These are phyloP conservation scores for Bradysia coprophila DNA, from an alignment of 1,140 invertebrate genomes.

Conservation along the genomic window DNA sequence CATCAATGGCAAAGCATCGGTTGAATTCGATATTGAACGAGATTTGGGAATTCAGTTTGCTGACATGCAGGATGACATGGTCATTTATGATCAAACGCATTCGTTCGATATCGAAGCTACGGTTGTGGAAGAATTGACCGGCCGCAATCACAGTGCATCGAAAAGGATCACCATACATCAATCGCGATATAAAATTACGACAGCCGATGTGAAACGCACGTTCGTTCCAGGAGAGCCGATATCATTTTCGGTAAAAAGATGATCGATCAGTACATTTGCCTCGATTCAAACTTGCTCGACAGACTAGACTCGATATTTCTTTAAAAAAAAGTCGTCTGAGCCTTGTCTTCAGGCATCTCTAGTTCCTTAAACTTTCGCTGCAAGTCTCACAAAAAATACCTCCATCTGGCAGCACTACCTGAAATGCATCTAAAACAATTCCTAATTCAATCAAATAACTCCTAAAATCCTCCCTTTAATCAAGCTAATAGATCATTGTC, in stretches of 20 bases:
- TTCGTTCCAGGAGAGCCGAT: slow-evolving; percentile 80
- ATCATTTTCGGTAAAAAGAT: slow-evolving; percentile 47
- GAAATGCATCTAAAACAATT: no score
- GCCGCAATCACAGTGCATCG: slow-evolving; percentile 61
- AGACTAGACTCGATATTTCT: slow-evolving; percentile 1
- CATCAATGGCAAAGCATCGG: slow-evolving; percentile 46
- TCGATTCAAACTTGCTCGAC: slow-evolving; percentile 2
- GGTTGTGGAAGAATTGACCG: slow-evolving; percentile 62
- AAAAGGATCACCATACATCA: slow-evolving; percentile 53
- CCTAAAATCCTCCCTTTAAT: no score
- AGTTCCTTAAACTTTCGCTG: no score
- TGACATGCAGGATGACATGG: no score
- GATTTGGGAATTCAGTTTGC: slow-evolving; percentile 35
- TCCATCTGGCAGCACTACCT: no score
- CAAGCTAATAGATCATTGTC: no score
- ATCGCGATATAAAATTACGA: slow-evolving; percentile 63
- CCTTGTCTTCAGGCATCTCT: no score
- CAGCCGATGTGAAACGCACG: slow-evolving; percentile 60
- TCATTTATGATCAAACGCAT: slow-evolving; percentile 56
- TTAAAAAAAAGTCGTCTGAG: no score
- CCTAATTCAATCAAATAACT: no score
- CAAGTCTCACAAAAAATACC: no score
- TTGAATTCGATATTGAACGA: slow-evolving; percentile 47
- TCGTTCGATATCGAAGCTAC: slow-evolving; percentile 57
- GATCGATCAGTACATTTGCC: no score